Evolutionary conservation across 2,113 vertebrate genomes (phyloP), one percentile per base, ranked within the genome.

Genomic region (Chroicocephalus ridibundus): DNA sequence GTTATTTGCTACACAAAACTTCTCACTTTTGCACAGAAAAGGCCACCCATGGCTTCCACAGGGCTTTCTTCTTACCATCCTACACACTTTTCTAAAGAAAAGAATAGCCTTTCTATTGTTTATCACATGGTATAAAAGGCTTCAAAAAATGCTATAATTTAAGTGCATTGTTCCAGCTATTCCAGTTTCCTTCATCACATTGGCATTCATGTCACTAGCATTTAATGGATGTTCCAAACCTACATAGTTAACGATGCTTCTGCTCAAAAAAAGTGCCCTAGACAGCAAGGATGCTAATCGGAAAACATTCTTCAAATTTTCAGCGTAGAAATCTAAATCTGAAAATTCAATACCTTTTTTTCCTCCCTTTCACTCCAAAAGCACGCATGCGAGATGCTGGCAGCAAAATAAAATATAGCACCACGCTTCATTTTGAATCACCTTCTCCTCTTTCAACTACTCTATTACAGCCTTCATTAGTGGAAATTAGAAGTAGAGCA

Each of bases 401-500:
- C 26, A 10, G 61, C 15, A 88, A 96, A 96, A 89, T n/a, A 80
- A 97, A 95, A 91, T 22, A 84, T 0, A 29, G 15, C n/a, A 83
- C 36, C 70, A 84, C 18, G 24, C 46, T 80, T 81, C 27, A 62
- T 51, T 82, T 88, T 85, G 42, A 82, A 61, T 68, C 78, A 65
- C 24, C 15, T 52, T 74, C 60, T 91, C 51, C 27, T 81, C 54
- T 90, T 95, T 86, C 52, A 77, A 51, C 69, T 61, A 52, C 64
- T 64, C 42, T 70, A 34, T 71, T 92, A 75, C 13, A 95, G 32
- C 47, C 54, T 88, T 95, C 75, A 76, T 95, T 91, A 95, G 38
- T 14, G 22, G 58, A 92, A 95, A 94, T 94, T 95, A 95, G 86
- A 93, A 94, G 27, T 46, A 87, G 9, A 95, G 77, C 74, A 81